A percentile compares a stretch with the other conserved stretches of the same genome.
These are phyloP conservation scores for Pseudococcus longispinus DNA, from an alignment of 2,888 invertebrate species.

Conservation along the genomic window DNA sequence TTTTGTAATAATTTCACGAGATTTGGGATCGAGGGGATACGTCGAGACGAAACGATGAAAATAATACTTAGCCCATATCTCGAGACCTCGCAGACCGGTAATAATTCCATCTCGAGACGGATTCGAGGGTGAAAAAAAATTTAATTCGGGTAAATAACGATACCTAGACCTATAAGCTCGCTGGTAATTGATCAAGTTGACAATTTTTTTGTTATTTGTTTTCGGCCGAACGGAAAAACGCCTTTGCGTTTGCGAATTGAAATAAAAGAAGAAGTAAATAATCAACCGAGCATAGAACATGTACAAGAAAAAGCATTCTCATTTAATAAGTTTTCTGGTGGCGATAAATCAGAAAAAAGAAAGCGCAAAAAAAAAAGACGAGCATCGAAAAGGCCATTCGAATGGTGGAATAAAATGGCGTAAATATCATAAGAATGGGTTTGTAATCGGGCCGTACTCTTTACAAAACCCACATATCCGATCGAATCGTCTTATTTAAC, in stretches of 20 bases:
- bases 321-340: slow-evolving; percentile 15
- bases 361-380: background rate
- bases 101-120: background rate
- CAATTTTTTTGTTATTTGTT: background rate
- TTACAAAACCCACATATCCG: background rate
- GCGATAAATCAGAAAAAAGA: slow-evolving; percentile 13
- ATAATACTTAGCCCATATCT: background rate
- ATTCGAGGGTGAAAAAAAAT: background rate
- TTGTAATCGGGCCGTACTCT: background rate
- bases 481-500: background rate
- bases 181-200: background rate
- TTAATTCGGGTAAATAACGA: too few relatives aligned
- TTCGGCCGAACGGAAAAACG: background rate
- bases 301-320: slow-evolving; percentile 31
- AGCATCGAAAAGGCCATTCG: background rate
- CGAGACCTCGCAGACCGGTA: background rate
- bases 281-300: slow-evolving; percentile 2
- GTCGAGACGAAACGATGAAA: too few relatives aligned
- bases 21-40: too few relatives aligned
- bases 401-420: background rate
- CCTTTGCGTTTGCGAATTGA: background rate
- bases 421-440: slow-evolving; percentile 12
- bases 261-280: background rate
- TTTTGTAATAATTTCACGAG: background rate
- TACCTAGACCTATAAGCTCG: background rate